Evolutionary conservation across 2,113 vertebrate genomes (phyloP), one percentile per base, ranked within the genome.

Genomic region (Thalassoma bifasciatum): DNA sequence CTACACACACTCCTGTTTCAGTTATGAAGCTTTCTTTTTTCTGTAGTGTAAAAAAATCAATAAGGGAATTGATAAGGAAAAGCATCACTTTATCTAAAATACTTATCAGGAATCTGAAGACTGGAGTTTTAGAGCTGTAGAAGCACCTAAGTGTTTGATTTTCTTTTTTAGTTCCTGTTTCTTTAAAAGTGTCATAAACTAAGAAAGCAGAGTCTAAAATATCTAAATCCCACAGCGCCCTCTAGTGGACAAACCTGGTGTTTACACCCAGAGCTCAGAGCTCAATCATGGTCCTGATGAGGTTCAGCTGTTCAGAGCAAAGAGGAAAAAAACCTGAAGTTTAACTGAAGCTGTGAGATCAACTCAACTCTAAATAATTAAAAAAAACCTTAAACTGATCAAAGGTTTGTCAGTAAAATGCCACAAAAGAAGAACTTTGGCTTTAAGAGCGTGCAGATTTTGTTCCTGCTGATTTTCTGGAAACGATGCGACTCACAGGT

Each of bases 221-320:
- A 30, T n/a, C n/a, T n/a, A n/a, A n/a, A n/a, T n/a, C n/a, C 62
- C 1, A 21, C n/a, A 60, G 42, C 0, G 75, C 8, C 86, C 64
- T 38, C 85, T 81, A 63, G 62, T 87, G 86, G 84, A 24, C 13
- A 6, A 3, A 1, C 2, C 0, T 7, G 12, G 5, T 8, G 11
- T 6, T 1, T 4, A 12, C 70, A 75, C 8, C 11, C 44, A 44
- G 22, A 3, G 19, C 12, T n/a, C 30, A 47, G 52, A 42, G 52
- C 13, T 17, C 83, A 87, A 86, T 90, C 78, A 92, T 23, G 56
- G 26, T 0, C 0, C 2, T 84, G 78, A 92, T 86, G 71, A 53
- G 4, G 51, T 69, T 66, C 91, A 92, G 23, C 84, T 91, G 91
- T 71, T 69, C 11, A 6, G n/a, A 42, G 36, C 30, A 30, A 6